Base-by-base conservation (phyloP, 2,888 invertebrate species). In the Amphipyra berbera region DNA sequence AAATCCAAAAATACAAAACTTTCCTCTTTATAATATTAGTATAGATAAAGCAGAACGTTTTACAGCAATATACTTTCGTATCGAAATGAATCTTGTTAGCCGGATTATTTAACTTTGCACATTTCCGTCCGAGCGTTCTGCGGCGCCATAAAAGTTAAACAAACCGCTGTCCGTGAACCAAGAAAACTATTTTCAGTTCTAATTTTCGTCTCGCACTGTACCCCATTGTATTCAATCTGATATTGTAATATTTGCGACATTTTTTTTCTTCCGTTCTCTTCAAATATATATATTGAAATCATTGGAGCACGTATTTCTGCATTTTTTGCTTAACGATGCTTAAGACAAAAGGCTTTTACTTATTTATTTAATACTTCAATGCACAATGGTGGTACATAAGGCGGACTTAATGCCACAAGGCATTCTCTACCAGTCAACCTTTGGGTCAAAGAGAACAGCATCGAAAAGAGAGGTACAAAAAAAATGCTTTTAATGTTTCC, bases 271-370 rank as follows among this genome's bases (percentile, higher is more conserved):
- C 53, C 1, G 6, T 13, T 15, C 12, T 6, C 44, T 38, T 13
- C 30, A 8, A 14, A 21, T 9, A 45, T 41, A 21, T 9, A 45
- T 41, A 47, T 68, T 21, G 40, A 33, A 30, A 41, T 41, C 2
- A 56, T 56, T 42, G 21, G n/a, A 53, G 1, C 37, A n/a, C n/a
- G 37, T 44, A n/a, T 30, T 38, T 44, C 12, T 15, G 12, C 37
- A 48, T 66, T 44, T 13, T 40, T 15, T 30, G 10, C 10, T 4
- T 8, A 15, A 67, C 38, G 2, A 67, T 59, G 13, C 7, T 5
- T 3, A 45, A 58, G 6, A 49, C 40, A 49, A 67, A 48, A 35
- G 15, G 15, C 12, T 58, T 48, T 27, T 37, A 47, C 15, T 47
- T 56, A 9, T 12, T 14, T 3, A 15, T 7, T 44, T 27, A n/a